Evolutionary conservation across 2,888 invertebrate species (phyloP).

Genomic region (Drosophila rellima): DNA sequence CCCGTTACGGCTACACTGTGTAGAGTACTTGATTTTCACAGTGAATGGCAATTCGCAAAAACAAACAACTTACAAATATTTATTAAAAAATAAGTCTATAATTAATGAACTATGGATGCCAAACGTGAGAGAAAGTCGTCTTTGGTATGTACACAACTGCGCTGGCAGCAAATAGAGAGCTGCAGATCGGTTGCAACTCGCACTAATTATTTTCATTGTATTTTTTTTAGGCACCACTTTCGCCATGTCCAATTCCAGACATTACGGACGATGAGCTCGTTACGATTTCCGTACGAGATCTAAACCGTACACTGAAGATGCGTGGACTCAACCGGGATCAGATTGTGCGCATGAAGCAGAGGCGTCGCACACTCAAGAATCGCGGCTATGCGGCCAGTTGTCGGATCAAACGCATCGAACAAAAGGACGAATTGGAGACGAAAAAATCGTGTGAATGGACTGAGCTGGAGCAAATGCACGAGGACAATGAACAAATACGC

Average conservation of each 20-base stretch:
- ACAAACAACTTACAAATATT: conserved; percentile 31
- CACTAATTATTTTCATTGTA: conserved; percentile 24
- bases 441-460: conserved; percentile 91
- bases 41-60: conserved; percentile 48
- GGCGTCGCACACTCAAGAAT: conserved; percentile 97
- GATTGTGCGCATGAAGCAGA: conserved; percentile 97
- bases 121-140: conserved; percentile 80
- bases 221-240: conserved; percentile 90
- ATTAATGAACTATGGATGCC: conserved; percentile 60
- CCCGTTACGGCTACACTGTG: no score
- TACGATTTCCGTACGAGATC: conserved; percentile 95
- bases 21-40: no score
- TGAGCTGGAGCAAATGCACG: conserved; percentile 89
- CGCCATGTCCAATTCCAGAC: conserved; percentile 93
- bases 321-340: conserved; percentile 94
- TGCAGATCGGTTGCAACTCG: background rate
- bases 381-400: conserved; percentile 98
- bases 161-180: background rate
- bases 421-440: conserved; percentile 96
- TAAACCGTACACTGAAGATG: conserved; percentile 95
- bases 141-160: conserved; percentile 65
- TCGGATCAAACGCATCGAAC: conserved; percentile 96
- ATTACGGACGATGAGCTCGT: conserved; percentile 97
- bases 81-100: conserved; percentile 10
- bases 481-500: conserved; percentile 88